These are phyloP conservation scores for Eilema caniola DNA, from an alignment of 2,888 invertebrate genomes.

Conservation along the genomic window DNA sequence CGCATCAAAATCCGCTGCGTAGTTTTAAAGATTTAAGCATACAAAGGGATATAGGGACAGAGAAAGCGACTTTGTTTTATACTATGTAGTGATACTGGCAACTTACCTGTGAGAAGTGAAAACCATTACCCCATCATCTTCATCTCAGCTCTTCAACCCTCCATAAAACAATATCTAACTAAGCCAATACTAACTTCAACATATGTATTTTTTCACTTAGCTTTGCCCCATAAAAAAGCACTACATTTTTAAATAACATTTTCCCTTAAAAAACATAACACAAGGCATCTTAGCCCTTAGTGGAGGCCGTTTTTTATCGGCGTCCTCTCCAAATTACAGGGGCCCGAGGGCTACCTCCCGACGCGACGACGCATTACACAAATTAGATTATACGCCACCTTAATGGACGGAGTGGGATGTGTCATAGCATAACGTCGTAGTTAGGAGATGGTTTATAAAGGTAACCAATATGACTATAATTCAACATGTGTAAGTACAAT, in stretches of 20 bases:
- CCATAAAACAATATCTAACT: not conserved
- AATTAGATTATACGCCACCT: slow-evolving; percentile 51
- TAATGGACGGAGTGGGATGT: slow-evolving; percentile 30
- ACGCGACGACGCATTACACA: slow-evolving; percentile 52
- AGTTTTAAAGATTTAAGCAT: no score
- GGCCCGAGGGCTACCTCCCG: slow-evolving; percentile 22
- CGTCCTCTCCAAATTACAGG: slow-evolving; percentile 34
- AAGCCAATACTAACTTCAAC: not conserved
- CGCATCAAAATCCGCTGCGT: no score
- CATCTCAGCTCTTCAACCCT: not conserved
- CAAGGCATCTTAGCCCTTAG: slow-evolving; percentile 8
- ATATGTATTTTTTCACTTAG: not conserved
- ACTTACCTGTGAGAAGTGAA: no score
- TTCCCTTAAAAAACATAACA: slow-evolving; percentile 19
- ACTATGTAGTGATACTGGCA: no score
- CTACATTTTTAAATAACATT: slow-evolving; percentile 21
- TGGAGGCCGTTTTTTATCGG: slow-evolving; percentile 18
- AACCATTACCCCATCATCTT: no score
- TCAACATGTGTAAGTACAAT: not conserved
- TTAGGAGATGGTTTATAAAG: not conserved
- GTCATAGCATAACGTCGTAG: slow-evolving; percentile 12
- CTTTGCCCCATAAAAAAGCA: not conserved
- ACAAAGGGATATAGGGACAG: no score
- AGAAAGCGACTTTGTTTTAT: no score
- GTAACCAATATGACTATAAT: not conserved